These are phyloP conservation scores for Machimus rusticus DNA, from an alignment of 2,888 invertebrate genomes.

Conservation along the genomic window DNA sequence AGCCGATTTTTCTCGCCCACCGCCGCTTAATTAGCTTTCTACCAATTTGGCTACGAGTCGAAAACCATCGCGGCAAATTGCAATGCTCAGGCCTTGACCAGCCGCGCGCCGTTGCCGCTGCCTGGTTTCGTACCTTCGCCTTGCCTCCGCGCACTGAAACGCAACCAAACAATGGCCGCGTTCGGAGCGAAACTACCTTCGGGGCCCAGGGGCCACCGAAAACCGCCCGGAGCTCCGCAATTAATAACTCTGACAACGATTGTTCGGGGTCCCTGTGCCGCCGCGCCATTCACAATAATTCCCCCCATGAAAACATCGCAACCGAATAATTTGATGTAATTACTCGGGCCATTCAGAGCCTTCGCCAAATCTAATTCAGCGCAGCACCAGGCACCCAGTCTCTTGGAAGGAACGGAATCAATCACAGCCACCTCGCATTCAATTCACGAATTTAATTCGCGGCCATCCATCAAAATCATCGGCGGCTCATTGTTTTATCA, in stretches of 20 bases:
- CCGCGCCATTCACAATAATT: slow-evolving; percentile 1
- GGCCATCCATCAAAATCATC: slow-evolving; percentile 48
- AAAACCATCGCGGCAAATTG: background rate
- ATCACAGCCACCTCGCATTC: slow-evolving; percentile 48
- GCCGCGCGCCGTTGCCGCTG: background rate
- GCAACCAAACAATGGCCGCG: background rate
- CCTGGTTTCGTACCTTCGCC: background rate
- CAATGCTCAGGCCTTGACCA: slow-evolving; percentile 3
- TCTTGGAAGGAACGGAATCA: slow-evolving; percentile 45
- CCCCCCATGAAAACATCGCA: slow-evolving; percentile 5
- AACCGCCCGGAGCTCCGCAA: slow-evolving; percentile 7
- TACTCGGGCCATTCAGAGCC: slow-evolving; percentile 19
- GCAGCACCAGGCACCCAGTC: slow-evolving; percentile 13
- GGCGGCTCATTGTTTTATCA: slow-evolving; percentile 48
- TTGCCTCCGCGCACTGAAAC: background rate
- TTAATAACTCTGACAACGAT: slow-evolving; percentile 35
- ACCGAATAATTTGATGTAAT: slow-evolving; percentile 36
- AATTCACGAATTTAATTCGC: slow-evolving; percentile 47
- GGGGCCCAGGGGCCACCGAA: slow-evolving; percentile 2
- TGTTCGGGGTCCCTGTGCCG: slow-evolving; percentile 15
- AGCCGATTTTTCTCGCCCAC: background rate
- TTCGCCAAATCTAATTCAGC: slow-evolving; percentile 36
- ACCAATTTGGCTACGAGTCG: background rate
- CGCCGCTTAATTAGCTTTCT: background rate
- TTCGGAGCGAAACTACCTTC: background rate